Conservation (phyloP, 1,140 invertebrate species). For the Drosophila subpulchrella region DNA sequence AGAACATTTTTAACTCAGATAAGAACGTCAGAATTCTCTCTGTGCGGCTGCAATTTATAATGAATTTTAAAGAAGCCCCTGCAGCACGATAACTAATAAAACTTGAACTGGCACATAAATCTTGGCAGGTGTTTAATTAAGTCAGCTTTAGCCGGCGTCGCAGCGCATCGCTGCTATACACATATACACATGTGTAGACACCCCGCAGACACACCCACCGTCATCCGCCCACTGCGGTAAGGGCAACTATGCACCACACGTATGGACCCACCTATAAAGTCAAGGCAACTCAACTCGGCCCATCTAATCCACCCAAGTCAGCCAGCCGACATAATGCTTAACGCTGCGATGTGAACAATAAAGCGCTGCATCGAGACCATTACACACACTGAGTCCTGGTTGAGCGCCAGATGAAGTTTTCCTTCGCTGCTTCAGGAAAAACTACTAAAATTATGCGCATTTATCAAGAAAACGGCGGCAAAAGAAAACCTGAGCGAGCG, state of each 20-base stretch:
- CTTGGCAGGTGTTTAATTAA: no score
- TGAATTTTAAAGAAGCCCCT: no score
- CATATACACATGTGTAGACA: no score
- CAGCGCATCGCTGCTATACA: no score
- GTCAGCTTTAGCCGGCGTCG: no score
- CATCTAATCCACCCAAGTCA: slow-evolving; percentile 14
- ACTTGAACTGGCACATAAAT: no score
- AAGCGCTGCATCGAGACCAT: slow-evolving; percentile 57
- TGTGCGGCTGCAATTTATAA: no score
- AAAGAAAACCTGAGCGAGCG: slow-evolving; percentile 47
- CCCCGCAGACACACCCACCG: no score
- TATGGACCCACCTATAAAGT: slow-evolving; percentile 62
- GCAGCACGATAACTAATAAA: no score
- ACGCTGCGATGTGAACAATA: slow-evolving; percentile 76
- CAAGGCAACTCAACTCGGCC: slow-evolving; percentile 62
- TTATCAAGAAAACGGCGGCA: slow-evolving; percentile 62
- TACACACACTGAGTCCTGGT: slow-evolving; percentile 1
- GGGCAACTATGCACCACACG: slow-evolving; percentile 4
- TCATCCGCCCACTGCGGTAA: slow-evolving; percentile 19
- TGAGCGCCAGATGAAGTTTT: slow-evolving; percentile 37
- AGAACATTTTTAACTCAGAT: no score
- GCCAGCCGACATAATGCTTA: slow-evolving; percentile 73
- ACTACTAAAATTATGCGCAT: slow-evolving; percentile 82
- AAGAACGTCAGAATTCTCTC: no score
- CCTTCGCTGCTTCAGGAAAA: slow-evolving; percentile 60